These are phyloP conservation scores for Drosophila rufa DNA, from an alignment of 1,140 invertebrate species.

Conservation along the genomic window DNA sequence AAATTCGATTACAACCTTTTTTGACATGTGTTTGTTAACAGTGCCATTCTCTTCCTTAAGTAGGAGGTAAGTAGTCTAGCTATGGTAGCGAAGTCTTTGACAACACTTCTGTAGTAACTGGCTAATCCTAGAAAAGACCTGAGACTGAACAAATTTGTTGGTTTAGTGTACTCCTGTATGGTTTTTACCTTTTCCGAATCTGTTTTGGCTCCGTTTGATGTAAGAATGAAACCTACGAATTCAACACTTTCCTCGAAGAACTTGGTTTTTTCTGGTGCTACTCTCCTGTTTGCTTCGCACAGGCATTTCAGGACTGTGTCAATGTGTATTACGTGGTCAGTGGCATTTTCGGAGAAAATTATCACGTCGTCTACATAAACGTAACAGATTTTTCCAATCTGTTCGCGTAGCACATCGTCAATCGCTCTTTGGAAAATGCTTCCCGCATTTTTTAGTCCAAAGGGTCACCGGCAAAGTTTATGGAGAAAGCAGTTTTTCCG, in stretches of 20 bases:
- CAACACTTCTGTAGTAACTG: neutral
- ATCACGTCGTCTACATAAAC: neutral
- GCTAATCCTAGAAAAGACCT: too few relatives aligned
- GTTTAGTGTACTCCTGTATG: constrained; percentile 10
- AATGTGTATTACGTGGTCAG: too few relatives aligned
- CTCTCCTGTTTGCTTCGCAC: too few relatives aligned
- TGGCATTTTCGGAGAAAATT: neutral
- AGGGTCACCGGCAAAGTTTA: constrained; percentile 17
- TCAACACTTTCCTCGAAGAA: constrained; percentile 11
- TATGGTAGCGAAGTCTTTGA: constrained; percentile 22
- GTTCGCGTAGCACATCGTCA: neutral
- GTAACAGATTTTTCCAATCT: neutral
- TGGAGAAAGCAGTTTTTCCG: neutral
- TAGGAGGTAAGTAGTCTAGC: neutral
- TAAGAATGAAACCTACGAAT: constrained; percentile 17
- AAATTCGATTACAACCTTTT: too few relatives aligned
- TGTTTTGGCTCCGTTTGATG: constrained; percentile 12
- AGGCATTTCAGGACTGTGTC: too few relatives aligned
- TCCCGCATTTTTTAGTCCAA: neutral
- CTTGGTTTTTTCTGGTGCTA: constrained; percentile 8
- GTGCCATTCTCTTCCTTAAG: too few relatives aligned
- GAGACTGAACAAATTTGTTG: neutral
- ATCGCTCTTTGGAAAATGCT: neutral
- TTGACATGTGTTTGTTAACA: too few relatives aligned
- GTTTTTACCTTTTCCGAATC: constrained; percentile 9